Percentiles rank a stretch among this genome's conserved stretches.
Evolutionary conservation across 1,140 invertebrate species (phyloP).

Genomic region (Drosophila neocordata): DNA sequence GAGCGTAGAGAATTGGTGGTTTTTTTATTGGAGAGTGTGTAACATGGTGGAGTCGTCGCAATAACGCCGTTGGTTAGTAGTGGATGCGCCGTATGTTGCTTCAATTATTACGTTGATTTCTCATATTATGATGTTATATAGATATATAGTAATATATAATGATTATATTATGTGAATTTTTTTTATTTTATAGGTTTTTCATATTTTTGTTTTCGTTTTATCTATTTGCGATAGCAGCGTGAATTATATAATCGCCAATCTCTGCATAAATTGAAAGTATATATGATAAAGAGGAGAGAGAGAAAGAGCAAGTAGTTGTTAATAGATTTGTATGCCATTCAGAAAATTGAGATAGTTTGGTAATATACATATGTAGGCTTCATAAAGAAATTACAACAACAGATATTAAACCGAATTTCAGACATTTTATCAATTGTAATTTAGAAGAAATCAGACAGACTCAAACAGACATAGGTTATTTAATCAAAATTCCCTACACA

Average conservation of each 20-base stretch:
- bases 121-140: conserved; percentile 40
- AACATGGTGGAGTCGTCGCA: conserved; percentile 11
- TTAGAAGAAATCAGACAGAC: too few species aligned
- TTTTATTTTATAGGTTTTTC: conserved; percentile 32
- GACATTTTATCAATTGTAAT: too few species aligned
- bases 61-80: conserved; percentile 59
- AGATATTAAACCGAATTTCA: too few species aligned
- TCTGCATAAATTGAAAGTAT: conserved; percentile 63
- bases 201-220: conserved; percentile 30
- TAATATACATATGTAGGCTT: not conserved
- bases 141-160: conserved; percentile 27
- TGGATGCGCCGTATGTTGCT: conserved; percentile 12
- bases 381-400: too few species aligned
- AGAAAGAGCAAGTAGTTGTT: conserved; percentile 70
- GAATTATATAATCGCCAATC: conserved; percentile 82
- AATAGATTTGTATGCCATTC: conserved; percentile 41
- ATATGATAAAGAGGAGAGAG: conserved; percentile 61
- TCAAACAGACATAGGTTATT: too few species aligned
- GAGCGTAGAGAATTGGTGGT: conserved; percentile 7
- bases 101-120: conserved; percentile 34
- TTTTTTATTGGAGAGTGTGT: not conserved
- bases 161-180: conserved; percentile 11
- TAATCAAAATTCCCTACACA: too few species aligned
- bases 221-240: conserved; percentile 77
- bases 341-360: not conserved